Evolutionary conservation across 2,113 vertebrate species (phyloP).

Genomic region (Alexandromys fortis): DNA sequence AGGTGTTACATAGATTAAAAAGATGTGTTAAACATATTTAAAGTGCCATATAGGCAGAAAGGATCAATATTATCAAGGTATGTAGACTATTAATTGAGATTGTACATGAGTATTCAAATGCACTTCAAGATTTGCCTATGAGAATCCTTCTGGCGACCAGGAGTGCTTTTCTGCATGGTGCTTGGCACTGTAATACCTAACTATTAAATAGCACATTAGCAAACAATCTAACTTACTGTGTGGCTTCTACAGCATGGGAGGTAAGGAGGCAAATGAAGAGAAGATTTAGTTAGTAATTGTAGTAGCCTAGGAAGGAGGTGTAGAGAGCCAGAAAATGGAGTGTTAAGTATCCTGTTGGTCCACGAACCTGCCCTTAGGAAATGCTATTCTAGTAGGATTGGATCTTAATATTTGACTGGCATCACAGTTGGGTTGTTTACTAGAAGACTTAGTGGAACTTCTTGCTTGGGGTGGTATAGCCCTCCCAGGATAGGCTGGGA

Average conservation of each 20-base stretch:
- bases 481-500: conserved; percentile 70
- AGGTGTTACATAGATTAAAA: conserved; percentile 17
- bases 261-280: conserved; percentile 47
- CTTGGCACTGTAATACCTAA: not conserved
- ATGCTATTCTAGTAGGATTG: conserved; percentile 43
- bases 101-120: conserved; percentile 28
- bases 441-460: conserved; percentile 69
- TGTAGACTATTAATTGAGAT: conserved; percentile 5
- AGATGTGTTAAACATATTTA: conserved; percentile 37
- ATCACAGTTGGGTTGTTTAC: conserved; percentile 68
- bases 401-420: conserved; percentile 67
- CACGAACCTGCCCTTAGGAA: conserved; percentile 34
- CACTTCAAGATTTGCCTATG: conserved; percentile 43
- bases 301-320: conserved; percentile 24
- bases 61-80: not conserved
- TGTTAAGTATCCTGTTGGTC: conserved; percentile 51
- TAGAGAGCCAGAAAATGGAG: not conserved
- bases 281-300: conserved; percentile 17
- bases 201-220: conserved; percentile 27
- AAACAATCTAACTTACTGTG: not conserved
- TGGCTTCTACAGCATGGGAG: not conserved
- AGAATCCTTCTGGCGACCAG: conserved; percentile 16
- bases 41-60: not conserved
- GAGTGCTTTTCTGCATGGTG: not conserved
- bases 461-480: conserved; percentile 71